phyloP scores from a whole-genome alignment of 2,888 invertebrate species.

The Chironomus riparius region DNA sequence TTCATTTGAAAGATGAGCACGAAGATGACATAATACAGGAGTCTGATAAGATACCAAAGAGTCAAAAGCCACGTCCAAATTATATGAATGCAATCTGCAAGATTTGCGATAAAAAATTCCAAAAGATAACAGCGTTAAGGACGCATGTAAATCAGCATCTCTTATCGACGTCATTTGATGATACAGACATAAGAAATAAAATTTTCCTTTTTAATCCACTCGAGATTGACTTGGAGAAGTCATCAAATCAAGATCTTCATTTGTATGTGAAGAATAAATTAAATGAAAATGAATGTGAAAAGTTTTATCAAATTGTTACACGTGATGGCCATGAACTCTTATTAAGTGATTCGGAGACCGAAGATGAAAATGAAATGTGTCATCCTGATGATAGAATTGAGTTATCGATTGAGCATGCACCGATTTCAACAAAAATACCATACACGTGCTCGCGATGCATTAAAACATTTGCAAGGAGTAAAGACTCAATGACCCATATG shows the following conservation, averaged over 20 bases:
- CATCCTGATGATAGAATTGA: conserved; percentile 17
- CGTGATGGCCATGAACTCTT: conserved; percentile 37
- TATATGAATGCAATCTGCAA: conserved; percentile 19
- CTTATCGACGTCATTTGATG: conserved; percentile 16
- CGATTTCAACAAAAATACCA: conserved; percentile 31
- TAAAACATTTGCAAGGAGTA: conserved; percentile 39
- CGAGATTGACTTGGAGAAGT: conserved; percentile 25
- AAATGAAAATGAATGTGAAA: conserved; percentile 22
- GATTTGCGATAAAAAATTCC: conserved; percentile 27
- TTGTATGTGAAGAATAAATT: conserved; percentile 14
- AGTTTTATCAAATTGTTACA: conserved; percentile 37
- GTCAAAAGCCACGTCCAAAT: not conserved
- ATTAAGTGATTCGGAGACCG: conserved; percentile 40
- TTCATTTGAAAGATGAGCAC: conserved; percentile 20
- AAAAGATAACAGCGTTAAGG: conserved; percentile 12
- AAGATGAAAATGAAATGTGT: conserved; percentile 32
- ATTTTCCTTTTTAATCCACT: conserved; percentile 26
- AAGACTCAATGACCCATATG: conserved; percentile 40
- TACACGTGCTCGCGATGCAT: conserved; percentile 40
- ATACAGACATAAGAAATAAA: conserved; percentile 25
- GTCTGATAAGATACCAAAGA: conserved; percentile 8
- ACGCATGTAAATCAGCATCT: conserved; percentile 23
- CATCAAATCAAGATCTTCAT: not conserved
- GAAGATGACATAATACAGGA: not conserved
- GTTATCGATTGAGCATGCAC: not conserved